phyloP scores from a whole-genome alignment of 2,888 invertebrate species.

The Zonitis immaculata region DNA sequence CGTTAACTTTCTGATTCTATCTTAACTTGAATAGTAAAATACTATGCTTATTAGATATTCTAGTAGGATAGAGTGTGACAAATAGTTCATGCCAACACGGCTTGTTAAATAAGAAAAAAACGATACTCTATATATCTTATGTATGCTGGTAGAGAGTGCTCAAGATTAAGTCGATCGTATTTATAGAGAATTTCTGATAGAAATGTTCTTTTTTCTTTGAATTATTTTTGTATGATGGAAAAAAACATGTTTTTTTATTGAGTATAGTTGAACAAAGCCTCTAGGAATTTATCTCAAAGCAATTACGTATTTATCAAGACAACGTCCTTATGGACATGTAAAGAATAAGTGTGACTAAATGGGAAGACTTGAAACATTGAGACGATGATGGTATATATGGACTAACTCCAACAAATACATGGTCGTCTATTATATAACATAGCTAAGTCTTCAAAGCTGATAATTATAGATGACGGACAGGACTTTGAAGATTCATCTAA shows the following conservation, averaged over 20 bases:
- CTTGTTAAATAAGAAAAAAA: slow-evolving; percentile 36
- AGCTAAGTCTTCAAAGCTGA: slow-evolving; percentile 13
- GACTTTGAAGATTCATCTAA: slow-evolving; percentile 14
- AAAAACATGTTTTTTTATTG: too few species aligned
- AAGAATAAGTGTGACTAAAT: background rate
- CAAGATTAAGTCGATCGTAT: background rate
- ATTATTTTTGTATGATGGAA: too few species aligned
- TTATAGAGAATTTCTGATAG: background rate
- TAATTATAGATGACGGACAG: slow-evolving; percentile 10
- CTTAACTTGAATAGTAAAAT: slow-evolving; percentile 24
- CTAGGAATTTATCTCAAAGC: slow-evolving; percentile 22
- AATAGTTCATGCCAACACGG: slow-evolving; percentile 36
- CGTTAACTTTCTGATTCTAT: background rate
- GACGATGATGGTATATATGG: slow-evolving; percentile 14
- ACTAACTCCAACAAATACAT: slow-evolving; percentile 8
- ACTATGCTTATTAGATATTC: slow-evolving; percentile 35
- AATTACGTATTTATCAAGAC: slow-evolving; percentile 19
- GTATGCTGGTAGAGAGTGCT: slow-evolving; percentile 24
- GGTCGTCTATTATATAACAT: too few species aligned
- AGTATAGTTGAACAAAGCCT: background rate
- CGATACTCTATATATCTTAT: slow-evolving; percentile 31
- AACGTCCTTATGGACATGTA: slow-evolving; percentile 6
- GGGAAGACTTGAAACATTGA: slow-evolving; percentile 19
- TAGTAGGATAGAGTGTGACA: slow-evolving; percentile 35
- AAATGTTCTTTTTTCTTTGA: background rate